phyloP scores from a whole-genome alignment of 2,888 invertebrate species.

The Diabrotica balteata region DNA sequence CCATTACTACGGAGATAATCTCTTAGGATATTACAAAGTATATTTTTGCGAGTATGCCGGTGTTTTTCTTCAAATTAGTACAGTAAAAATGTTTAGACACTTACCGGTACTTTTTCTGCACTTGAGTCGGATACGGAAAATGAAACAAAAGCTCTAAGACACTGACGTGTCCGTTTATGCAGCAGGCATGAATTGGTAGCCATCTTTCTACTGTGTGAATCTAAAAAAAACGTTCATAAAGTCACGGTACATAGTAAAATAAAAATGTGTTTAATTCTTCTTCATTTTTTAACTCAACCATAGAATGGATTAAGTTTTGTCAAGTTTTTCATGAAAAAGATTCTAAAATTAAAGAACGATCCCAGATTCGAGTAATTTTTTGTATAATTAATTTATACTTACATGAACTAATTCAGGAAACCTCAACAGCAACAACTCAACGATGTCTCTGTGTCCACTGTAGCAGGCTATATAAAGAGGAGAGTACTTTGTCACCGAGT shows the following conservation, averaged over 20 bases:
- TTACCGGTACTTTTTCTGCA: slow-evolving; percentile 69
- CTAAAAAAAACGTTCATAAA: slow-evolving; percentile 54
- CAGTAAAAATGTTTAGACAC: not conserved
- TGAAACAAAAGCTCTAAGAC: slow-evolving; percentile 81
- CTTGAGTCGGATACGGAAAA: slow-evolving; percentile 79
- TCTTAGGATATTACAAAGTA: too few relatives aligned
- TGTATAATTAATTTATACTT: slow-evolving; percentile 22
- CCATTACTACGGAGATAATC: too few relatives aligned
- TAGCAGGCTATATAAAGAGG: slow-evolving; percentile 91
- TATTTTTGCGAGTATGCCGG: too few relatives aligned
- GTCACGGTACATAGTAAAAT: too few relatives aligned
- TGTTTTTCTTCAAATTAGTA: too few relatives aligned
- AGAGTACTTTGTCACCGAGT: slow-evolving; percentile 90
- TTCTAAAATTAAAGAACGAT: too few relatives aligned
- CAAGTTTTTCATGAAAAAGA: too few relatives aligned
- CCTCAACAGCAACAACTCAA: slow-evolving; percentile 75
- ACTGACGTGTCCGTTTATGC: slow-evolving; percentile 83
- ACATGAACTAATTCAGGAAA: slow-evolving; percentile 87
- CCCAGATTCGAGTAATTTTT: too few relatives aligned
- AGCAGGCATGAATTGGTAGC: slow-evolving; percentile 92
- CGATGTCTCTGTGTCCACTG: slow-evolving; percentile 82
- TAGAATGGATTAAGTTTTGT: too few relatives aligned
- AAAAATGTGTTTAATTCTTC: too few relatives aligned
- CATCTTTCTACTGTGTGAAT: slow-evolving; percentile 90
- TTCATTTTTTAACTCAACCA: too few relatives aligned